A percentile compares a stretch with the other conserved stretches of the same genome.
Evolutionary conservation across 2,888 invertebrate species (phyloP).

Genomic region (Ferrisia virgata): DNA sequence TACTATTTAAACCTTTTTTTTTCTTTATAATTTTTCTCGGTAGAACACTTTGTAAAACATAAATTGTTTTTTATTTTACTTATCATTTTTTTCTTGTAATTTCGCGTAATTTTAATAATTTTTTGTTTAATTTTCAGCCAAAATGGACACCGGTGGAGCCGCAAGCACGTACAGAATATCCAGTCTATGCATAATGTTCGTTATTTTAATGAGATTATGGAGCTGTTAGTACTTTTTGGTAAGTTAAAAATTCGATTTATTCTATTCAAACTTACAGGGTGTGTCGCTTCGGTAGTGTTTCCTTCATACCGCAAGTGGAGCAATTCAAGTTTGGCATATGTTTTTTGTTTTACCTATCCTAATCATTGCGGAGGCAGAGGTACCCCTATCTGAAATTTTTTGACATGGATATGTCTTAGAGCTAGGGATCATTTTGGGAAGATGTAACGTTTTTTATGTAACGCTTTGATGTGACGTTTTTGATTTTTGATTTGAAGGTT

Average conservation of each 20-base stretch:
- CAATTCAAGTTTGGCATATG: too few relatives aligned
- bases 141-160: neutral
- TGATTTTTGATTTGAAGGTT: too few relatives aligned
- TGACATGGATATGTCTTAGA: too few relatives aligned
- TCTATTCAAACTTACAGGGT: too few relatives aligned
- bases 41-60: neutral
- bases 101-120: neutral
- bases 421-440: too few relatives aligned
- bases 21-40: neutral
- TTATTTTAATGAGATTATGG: constrained; percentile 29
- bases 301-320: too few relatives aligned
- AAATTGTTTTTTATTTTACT: neutral
- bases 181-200: neutral
- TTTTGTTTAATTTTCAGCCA: neutral
- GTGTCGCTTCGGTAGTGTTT: too few relatives aligned
- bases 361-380: too few relatives aligned
- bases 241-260: neutral
- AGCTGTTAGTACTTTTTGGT: constrained; percentile 26
- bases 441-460: too few relatives aligned
- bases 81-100: neutral
- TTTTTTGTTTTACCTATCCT: too few relatives aligned
- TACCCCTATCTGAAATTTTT: too few relatives aligned
- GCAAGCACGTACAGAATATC: neutral
- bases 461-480: too few relatives aligned
- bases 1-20: constrained; percentile 8